Conservation (phyloP, 2,113 vertebrate species). For the Camelus dromedarius region DNA sequence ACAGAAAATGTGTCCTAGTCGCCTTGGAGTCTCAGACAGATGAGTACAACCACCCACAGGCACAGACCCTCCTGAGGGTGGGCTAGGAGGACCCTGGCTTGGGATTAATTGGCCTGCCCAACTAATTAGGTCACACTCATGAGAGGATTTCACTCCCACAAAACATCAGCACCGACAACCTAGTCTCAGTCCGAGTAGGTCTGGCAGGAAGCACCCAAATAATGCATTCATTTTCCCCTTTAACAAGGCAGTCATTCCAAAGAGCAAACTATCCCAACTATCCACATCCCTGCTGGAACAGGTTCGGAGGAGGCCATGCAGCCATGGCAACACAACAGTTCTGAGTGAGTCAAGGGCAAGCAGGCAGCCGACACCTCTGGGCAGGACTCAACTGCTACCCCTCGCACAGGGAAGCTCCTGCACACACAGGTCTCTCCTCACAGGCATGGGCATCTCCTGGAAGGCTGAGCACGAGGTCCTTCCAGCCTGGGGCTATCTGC, state of each 20-base stretch:
- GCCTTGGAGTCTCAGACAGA: neutral
- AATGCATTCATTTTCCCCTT: neutral
- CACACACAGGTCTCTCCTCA: neutral
- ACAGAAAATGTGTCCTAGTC: neutral
- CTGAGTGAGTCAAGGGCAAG: neutral
- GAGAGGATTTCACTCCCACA: neutral
- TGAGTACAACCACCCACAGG: neutral
- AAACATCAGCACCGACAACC: neutral
- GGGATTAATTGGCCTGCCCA: neutral
- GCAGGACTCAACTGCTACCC: neutral
- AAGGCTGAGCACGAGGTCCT: neutral
- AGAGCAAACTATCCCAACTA: neutral
- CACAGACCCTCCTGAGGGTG: neutral
- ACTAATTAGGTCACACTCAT: neutral
- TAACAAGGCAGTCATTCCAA: neutral
- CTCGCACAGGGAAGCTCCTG: neutral
- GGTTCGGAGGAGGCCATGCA: neutral
- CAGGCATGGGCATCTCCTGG: fast-evolving
- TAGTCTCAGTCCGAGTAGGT: neutral
- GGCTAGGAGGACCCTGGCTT: neutral
- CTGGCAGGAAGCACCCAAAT: neutral
- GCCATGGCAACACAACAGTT: neutral
- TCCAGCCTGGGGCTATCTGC: neutral
- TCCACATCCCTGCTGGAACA: neutral
- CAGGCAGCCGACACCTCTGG: neutral